These are phyloP conservation scores for Halocynthia aurantium DNA, from an alignment of 23 tunicate genomes.

Conservation along the genomic window DNA sequence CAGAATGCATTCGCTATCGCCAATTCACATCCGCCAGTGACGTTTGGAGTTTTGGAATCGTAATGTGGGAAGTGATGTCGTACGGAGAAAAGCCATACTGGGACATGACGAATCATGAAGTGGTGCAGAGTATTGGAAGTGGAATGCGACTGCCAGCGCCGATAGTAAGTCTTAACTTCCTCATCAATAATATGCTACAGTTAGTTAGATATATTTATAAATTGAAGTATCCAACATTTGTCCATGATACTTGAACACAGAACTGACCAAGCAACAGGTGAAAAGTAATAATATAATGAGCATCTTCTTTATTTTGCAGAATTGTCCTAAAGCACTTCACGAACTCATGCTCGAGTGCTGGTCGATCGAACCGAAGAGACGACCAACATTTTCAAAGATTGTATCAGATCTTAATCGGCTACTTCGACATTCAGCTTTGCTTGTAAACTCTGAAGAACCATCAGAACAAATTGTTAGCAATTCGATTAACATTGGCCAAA, in stretches of 20 bases:
- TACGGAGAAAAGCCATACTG: constrained; percentile 98
- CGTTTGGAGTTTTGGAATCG: constrained; percentile 99
- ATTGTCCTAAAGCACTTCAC: constrained; percentile 80
- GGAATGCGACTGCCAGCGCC: constrained; percentile 97
- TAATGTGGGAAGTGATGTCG: constrained; percentile 99
- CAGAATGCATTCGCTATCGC: constrained; percentile 73
- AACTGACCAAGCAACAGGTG: no score
- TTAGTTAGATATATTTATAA: no score
- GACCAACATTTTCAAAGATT: constrained; percentile 59
- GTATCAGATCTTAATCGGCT: constrained; percentile 39
- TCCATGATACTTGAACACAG: no score
- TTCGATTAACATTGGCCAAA: neutral
- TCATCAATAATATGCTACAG: neutral
- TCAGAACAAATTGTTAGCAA: constrained; percentile 13
- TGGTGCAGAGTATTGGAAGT: constrained; percentile 50
- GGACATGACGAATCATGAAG: constrained; percentile 92
- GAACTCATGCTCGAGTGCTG: constrained; percentile 78
- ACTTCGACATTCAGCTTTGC: constrained; percentile 25
- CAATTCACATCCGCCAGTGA: constrained; percentile 86
- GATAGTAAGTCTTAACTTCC: constrained; percentile 28
- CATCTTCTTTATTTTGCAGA: constrained; percentile 6
- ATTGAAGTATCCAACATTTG: no score
- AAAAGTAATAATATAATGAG: neutral
- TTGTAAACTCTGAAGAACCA: constrained; percentile 15
- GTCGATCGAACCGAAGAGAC: constrained; percentile 46